phyloP scores from a whole-genome alignment of 2,113 vertebrate genomes.

The Xiphorhynchus elegans region DNA sequence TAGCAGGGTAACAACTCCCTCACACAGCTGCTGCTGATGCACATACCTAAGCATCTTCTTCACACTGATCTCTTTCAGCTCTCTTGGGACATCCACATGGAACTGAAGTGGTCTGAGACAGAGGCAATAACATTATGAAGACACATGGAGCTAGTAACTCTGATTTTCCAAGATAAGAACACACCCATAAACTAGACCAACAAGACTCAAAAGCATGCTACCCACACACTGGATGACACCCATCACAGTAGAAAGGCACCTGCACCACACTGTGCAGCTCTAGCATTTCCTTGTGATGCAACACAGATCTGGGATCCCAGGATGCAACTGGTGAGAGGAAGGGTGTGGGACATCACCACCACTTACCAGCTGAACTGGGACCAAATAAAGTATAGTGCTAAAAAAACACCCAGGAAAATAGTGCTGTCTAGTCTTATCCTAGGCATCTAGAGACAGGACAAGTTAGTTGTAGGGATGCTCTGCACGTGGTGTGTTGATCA shows the following conservation, averaged over 20 bases:
- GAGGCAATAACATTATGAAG: neutral
- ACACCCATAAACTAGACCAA: constrained; percentile 47
- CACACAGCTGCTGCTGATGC: neutral
- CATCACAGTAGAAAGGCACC: neutral
- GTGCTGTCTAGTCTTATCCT: neutral
- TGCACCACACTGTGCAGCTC: neutral
- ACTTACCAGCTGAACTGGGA: neutral
- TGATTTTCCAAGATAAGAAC: neutral
- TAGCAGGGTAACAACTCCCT: neutral
- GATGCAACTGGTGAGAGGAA: neutral
- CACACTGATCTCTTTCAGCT: neutral
- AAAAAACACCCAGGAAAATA: neutral
- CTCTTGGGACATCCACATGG: neutral
- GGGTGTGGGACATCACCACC: neutral
- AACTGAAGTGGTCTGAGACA: neutral
- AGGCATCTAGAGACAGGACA: neutral
- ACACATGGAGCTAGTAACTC: neutral
- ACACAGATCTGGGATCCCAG: neutral
- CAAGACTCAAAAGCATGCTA: neutral
- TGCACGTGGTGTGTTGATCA: neutral
- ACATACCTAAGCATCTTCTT: neutral
- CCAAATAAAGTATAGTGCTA: neutral
- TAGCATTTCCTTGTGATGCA: constrained; percentile 18
- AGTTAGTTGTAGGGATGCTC: neutral
- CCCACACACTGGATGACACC: neutral